Evolutionary conservation across 2,797 vertebrate species (phyloP).

Genomic region (Meriones psammophilus): DNA sequence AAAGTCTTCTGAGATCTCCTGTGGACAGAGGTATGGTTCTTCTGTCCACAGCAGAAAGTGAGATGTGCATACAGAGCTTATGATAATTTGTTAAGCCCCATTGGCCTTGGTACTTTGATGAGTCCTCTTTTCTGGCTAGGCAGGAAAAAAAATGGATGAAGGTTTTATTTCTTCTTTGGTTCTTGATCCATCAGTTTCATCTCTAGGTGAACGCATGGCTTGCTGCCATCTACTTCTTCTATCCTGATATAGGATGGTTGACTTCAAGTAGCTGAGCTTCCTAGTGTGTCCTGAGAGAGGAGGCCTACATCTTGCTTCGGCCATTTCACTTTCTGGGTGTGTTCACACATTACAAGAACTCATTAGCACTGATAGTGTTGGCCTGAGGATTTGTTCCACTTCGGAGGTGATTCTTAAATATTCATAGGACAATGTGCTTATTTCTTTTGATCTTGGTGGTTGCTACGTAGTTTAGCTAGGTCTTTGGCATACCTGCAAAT

Average conservation of each 20-base stretch:
- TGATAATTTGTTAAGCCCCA: background rate
- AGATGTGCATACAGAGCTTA: background rate
- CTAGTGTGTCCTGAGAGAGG: background rate
- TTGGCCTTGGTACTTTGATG: background rate
- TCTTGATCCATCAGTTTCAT: background rate
- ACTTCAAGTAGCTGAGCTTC: background rate
- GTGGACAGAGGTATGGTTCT: background rate
- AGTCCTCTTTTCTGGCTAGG: background rate
- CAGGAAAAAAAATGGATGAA: background rate
- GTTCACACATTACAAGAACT: background rate
- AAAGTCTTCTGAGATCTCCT: background rate
- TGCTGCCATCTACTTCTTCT: background rate
- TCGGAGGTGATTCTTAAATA: slow-evolving; percentile 41
- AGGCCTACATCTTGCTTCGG: background rate
- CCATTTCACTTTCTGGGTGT: background rate
- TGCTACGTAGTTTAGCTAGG: background rate
- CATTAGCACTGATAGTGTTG: background rate
- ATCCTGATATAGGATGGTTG: background rate
- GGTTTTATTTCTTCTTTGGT: background rate
- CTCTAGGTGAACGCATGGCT: background rate
- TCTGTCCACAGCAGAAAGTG: background rate
- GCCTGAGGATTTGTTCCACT: background rate
- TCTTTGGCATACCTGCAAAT: background rate
- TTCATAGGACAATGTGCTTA: background rate
- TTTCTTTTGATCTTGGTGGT: background rate